Evolutionary conservation across 2,888 invertebrate genomes (phyloP).

Genomic region (Dryadula phaetusa): DNA sequence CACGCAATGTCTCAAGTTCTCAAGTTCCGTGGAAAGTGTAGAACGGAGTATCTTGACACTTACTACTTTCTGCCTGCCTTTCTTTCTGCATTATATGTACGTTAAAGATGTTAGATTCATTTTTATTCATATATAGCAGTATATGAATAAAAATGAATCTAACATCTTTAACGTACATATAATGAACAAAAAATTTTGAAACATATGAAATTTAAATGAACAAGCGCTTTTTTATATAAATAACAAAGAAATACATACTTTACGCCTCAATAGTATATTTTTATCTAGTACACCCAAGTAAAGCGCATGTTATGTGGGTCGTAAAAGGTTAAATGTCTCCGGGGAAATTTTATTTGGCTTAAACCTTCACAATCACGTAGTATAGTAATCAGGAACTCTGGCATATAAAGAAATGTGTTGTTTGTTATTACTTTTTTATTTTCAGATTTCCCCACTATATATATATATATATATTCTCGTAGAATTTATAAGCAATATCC

Average conservation of each 20-base stretch:
- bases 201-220: no score
- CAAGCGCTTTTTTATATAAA: not conserved
- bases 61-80: no score
- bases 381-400: not conserved
- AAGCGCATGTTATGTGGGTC: not conserved
- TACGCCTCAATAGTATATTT: not conserved
- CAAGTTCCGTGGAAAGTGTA: no score
- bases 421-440: not conserved
- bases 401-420: not conserved
- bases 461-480: not conserved
- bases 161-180: no score
- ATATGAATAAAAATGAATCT: no score
- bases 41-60: no score
- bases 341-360: constrained; percentile 26
- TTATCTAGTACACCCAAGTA: not conserved
- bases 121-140: no score
- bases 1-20: no score
- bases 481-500: no score
- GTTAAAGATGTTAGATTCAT: no score
- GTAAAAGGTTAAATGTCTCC: constrained; percentile 15
- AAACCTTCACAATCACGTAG: constrained; percentile 19
- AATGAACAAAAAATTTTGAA: no score
- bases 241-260: not conserved
- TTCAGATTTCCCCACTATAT: not conserved
- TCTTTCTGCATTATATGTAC: no score